A percentile compares a stretch with the other conserved stretches of the same genome.
Conservation (phyloP, 2,797 vertebrate genomes). For the Lacerta agilis region DNA sequence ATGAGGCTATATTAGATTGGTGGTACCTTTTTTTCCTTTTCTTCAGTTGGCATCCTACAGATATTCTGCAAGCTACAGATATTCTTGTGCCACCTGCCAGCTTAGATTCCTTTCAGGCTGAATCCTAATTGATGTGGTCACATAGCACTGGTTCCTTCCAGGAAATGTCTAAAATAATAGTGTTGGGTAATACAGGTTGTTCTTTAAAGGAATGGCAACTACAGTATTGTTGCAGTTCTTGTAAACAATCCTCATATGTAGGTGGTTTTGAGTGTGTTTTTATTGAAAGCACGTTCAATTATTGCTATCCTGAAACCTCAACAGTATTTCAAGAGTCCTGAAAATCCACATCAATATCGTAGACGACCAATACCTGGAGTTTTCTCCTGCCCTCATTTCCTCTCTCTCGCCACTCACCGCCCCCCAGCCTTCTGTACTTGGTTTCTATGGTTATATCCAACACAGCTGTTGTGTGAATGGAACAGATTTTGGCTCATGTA, state of each 20-base stretch:
- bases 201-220: background rate
- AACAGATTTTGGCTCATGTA: too few relatives aligned
- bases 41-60: background rate
- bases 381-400: background rate
- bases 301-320: background rate
- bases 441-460: background rate
- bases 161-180: background rate
- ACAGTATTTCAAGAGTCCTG: background rate
- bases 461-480: too few relatives aligned
- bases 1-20: conserved; percentile 45
- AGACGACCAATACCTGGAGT: background rate
- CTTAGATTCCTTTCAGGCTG: background rate
- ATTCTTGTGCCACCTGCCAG: background rate
- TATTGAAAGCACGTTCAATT: background rate
- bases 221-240: background rate
- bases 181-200: background rate
- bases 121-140: background rate
- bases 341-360: background rate
- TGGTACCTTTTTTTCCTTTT: conserved; percentile 56
- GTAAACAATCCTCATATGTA: background rate
- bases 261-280: background rate
- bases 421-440: background rate
- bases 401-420: background rate
- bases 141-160: background rate
- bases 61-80: background rate